phyloP scores from a whole-genome alignment of 1,140 invertebrate species.

The Drosophila truncata region DNA sequence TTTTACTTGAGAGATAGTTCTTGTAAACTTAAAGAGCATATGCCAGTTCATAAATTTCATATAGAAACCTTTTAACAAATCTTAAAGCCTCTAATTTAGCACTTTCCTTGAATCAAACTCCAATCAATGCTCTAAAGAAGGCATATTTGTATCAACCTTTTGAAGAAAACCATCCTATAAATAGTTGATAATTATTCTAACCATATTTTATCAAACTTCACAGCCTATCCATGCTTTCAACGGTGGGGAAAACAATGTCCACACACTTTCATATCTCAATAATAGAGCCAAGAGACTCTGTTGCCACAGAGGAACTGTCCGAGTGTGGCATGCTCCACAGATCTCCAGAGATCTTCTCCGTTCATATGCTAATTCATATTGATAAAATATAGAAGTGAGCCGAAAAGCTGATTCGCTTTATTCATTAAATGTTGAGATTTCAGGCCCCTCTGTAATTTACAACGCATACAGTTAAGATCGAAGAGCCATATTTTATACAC shows the following conservation, averaged over 20 bases:
- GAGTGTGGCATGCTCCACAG: conserved; percentile 62
- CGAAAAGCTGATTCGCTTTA: conserved; percentile 35
- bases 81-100: neutral
- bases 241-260: neutral
- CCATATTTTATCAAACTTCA: conserved; percentile 14
- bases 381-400: conserved; percentile 54
- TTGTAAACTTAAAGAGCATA: neutral
- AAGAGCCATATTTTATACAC: conserved; percentile 62
- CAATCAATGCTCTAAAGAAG: neutral
- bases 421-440: conserved; percentile 56
- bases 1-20: no score
- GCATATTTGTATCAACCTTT: conserved; percentile 1
- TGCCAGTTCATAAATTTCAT: neutral
- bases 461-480: conserved; percentile 74
- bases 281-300: neutral
- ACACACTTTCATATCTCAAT: conserved; percentile 24
- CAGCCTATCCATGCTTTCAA: conserved; percentile 32
- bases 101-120: neutral
- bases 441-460: conserved; percentile 69
- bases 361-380: conserved; percentile 75
- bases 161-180: conserved; percentile 3
- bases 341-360: conserved; percentile 43
- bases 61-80: no score
- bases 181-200: conserved; percentile 5
- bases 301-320: conserved; percentile 53